These are phyloP conservation scores for Rhopalosiphum maidis DNA, from an alignment of 1,140 invertebrate species.

Conservation along the genomic window DNA sequence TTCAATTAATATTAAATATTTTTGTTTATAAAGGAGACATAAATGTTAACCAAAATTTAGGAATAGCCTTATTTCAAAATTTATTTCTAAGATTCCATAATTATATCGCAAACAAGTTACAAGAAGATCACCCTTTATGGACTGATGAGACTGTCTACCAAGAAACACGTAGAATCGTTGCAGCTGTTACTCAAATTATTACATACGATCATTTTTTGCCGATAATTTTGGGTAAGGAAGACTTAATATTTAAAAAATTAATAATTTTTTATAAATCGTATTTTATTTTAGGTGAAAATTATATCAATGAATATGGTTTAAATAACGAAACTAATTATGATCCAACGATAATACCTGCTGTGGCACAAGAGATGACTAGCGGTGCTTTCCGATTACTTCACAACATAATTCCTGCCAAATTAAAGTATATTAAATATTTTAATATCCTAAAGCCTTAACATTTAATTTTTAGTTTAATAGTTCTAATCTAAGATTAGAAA, in stretches of 20 bases:
- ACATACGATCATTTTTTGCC: conserved; percentile 89
- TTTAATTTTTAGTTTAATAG: neutral
- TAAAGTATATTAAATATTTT: neutral
- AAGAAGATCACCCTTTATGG: conserved; percentile 79
- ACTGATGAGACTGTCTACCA: conserved; percentile 81
- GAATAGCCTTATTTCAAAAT: conserved; percentile 82
- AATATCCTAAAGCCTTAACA: neutral
- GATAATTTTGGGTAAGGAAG: conserved; percentile 73
- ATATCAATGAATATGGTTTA: conserved; percentile 2
- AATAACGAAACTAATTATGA: neutral
- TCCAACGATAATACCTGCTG: neutral
- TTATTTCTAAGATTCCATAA: conserved; percentile 87
- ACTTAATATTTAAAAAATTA: neutral
- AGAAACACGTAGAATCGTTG: conserved; percentile 79
- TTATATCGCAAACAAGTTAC: conserved; percentile 71
- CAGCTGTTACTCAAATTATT: conserved; percentile 84
- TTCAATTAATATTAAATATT: neutral
- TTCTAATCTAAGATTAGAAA: neutral
- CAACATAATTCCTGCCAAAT: conserved; percentile 28
- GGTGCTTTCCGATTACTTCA: conserved; percentile 34
- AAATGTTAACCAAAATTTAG: conserved; percentile 80
- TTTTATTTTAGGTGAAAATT: conserved; percentile 1
- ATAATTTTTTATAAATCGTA: neutral
- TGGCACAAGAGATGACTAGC: conserved; percentile 48
- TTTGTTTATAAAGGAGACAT: conserved; percentile 69